These are phyloP conservation scores for Hipparchia sbordonii DNA, from an alignment of 2,888 invertebrate genomes.

Conservation along the genomic window DNA sequence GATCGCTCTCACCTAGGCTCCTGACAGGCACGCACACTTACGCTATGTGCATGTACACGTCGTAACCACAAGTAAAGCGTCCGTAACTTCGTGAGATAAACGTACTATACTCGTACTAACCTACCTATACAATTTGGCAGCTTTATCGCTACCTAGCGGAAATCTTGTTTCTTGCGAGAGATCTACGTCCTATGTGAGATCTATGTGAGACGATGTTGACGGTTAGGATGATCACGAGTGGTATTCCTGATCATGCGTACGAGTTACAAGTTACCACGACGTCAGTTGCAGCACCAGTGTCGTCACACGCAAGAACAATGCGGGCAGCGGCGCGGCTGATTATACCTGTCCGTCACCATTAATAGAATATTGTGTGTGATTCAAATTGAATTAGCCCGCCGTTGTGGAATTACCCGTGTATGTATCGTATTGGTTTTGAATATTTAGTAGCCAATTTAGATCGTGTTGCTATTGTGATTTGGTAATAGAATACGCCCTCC, in stretches of 20 bases:
- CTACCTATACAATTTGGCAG: no score
- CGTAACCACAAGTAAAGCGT: no score
- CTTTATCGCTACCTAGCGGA: no score
- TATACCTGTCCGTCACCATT: constrained; percentile 80
- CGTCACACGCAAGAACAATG: constrained; percentile 54
- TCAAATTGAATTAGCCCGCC: constrained; percentile 77
- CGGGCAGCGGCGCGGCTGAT: constrained; percentile 61
- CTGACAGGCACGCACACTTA: no score
- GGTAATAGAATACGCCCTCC: constrained; percentile 44
- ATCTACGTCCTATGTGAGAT: no score
- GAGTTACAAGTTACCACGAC: constrained; percentile 30
- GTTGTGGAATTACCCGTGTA: constrained; percentile 73
- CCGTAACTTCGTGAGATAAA: no score
- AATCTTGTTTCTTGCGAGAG: no score
- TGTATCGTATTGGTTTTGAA: constrained; percentile 76
- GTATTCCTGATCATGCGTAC: not conserved
- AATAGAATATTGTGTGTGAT: constrained; percentile 81
- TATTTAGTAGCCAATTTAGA: constrained; percentile 78
- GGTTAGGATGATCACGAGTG: no score
- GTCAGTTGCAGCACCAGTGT: constrained; percentile 50
- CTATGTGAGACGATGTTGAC: no score
- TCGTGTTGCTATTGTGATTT: constrained; percentile 58
- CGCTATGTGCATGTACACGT: no score
- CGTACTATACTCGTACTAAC: no score
- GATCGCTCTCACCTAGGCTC: no score